Base-by-base conservation (phyloP, 2,888 invertebrate genomes). In the Argyresthia albistria region DNA sequence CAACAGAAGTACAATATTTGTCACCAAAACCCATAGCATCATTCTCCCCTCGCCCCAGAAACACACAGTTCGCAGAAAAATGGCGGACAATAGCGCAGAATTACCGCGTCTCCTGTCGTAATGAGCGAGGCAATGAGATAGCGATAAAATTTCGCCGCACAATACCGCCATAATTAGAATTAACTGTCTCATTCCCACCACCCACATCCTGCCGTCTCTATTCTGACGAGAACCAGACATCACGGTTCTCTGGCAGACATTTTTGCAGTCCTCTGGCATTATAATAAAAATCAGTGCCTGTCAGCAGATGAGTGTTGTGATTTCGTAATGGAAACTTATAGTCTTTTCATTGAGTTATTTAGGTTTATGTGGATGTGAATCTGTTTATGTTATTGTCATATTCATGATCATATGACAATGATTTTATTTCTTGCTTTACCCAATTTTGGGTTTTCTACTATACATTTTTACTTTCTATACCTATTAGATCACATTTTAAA, bases 81-180 rank as follows among this genome's bases (percentile, higher is more conserved):
- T 67, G 70, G 73, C 69, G 66, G 61, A 86, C 84, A 87, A 87
- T 87, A 69, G 83, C 61, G 63, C 69, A 77, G 75, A 83, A 87
- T 84, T 84, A 86, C 53, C 80, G 68, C 60, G 42, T 51, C 36
- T 48, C 52, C 50, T 47, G 61, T 57, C 66, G 70, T 83, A 82
- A 86, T 82, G 78, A 84, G 75, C 68, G 70, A 64, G 69, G 75
- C 81, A 83, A 86, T 84, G 84, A 83, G 86, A 82, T 80, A 76
- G 83, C 82, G 73, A 84, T 86, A 86, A 86, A 86, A 83, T 79
- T 80, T 78, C 69, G 76, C 69, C 73, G 66, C 72, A 86, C 86
- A 87, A 86, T 84, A 77, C 76, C 65, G 66, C 66, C 71, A 73
- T 84, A 83, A 86, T 87, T 87, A 84, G 80, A 82, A 87, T 86